Percentiles rank a stretch among this genome's conserved stretches.
Evolutionary conservation across 1,140 invertebrate genomes (phyloP).

Genomic region (Brachionus angularis): DNA sequence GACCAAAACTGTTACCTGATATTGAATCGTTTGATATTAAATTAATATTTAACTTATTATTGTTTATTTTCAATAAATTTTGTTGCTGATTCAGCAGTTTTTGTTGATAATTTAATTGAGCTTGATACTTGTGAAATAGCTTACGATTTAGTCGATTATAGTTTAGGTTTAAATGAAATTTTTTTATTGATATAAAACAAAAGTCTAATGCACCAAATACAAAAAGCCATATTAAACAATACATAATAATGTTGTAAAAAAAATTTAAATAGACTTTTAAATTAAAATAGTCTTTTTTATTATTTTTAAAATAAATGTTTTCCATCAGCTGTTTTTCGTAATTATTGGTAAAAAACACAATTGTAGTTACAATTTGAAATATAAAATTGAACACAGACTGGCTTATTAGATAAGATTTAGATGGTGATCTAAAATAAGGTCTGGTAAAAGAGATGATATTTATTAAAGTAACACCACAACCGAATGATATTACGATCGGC

Average conservation of each 20-base stretch:
- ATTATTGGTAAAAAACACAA: constrained; percentile 9
- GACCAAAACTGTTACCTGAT: too few relatives aligned
- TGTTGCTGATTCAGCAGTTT: constrained; percentile 30
- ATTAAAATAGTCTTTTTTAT: constrained; percentile 25
- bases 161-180: constrained; percentile 23
- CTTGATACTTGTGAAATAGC: not conserved
- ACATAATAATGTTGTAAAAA: constrained; percentile 9
- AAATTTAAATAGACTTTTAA: constrained; percentile 11
- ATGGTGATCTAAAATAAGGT: constrained; percentile 24
- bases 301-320: constrained; percentile 31
- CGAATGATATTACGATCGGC: not conserved
- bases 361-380: constrained; percentile 4
- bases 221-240: constrained; percentile 32
- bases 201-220: constrained; percentile 4
- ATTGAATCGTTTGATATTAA: too few relatives aligned
- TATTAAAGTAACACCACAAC: not conserved
- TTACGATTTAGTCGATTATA: constrained; percentile 13
- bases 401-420: not conserved
- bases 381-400: constrained; percentile 32
- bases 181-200: constrained; percentile 22
- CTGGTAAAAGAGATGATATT: not conserved
- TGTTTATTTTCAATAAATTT: not conserved
- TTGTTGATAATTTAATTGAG: constrained; percentile 29
- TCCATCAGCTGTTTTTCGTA: constrained; percentile 32
- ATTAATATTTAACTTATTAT: not conserved